Percentiles rank a stretch among this genome's conserved stretches.
Evolutionary conservation across 2,113 vertebrate genomes (phyloP).

Genomic region (Corydoras maculifer): DNA sequence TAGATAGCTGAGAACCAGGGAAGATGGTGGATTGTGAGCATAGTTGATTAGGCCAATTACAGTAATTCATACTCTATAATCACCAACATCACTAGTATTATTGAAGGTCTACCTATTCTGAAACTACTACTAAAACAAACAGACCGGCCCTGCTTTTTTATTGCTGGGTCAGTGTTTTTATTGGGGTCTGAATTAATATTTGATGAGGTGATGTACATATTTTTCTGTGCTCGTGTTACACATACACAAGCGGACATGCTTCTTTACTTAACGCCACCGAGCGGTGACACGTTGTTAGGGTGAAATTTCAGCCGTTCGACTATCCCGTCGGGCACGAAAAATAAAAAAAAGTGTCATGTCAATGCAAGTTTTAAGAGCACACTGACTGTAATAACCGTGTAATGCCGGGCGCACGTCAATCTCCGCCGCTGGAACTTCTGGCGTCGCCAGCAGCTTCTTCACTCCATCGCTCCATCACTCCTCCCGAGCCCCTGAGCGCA

Average conservation of each 20-base stretch:
- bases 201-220: conserved; percentile 25
- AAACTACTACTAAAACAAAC: background rate
- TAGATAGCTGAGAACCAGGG: too few relatives aligned
- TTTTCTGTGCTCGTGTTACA: conserved; percentile 5
- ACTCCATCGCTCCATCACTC: conserved; percentile 18
- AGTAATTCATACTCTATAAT: too few relatives aligned
- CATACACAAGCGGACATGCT: conserved; percentile 1
- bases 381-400: too few relatives aligned
- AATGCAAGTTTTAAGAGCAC: too few relatives aligned
- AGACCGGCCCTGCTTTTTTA: conserved; percentile 4
- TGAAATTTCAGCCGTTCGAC: too few relatives aligned
- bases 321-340: too few relatives aligned
- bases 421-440: conserved; percentile 3
- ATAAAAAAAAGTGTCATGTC: too few relatives aligned
- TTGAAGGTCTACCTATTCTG: too few relatives aligned
- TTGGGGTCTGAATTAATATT: conserved; percentile 39
- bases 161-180: conserved; percentile 34
- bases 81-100: too few relatives aligned
- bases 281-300: background rate
- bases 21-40: too few relatives aligned
- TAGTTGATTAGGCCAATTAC: too few relatives aligned
- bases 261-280: background rate
- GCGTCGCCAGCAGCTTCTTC: background rate
- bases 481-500: conserved; percentile 37
- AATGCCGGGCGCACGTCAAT: background rate